phyloP scores from a whole-genome alignment of 1,140 invertebrate species.

The Lepidurus apus region DNA sequence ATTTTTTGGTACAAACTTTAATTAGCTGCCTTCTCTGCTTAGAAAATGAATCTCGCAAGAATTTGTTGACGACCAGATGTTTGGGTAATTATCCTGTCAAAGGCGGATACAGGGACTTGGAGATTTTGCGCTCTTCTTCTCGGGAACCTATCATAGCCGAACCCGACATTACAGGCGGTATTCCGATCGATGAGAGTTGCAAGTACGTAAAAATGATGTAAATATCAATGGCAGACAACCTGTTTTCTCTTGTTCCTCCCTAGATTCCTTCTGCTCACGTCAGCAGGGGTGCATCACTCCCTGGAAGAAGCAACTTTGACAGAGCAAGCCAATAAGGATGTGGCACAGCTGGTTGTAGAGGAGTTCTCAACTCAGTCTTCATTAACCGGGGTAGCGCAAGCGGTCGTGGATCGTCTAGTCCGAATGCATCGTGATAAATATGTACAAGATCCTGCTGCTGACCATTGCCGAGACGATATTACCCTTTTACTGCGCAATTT shows the following conservation, averaged over 20 bases:
- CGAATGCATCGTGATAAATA: slow-evolving; percentile 75
- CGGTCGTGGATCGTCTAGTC: slow-evolving; percentile 77
- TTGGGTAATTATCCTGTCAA: slow-evolving; percentile 86
- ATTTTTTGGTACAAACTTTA: neutral
- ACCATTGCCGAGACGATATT: slow-evolving; percentile 65
- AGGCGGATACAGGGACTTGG: slow-evolving; percentile 76
- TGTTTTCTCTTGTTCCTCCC: slow-evolving; percentile 36
- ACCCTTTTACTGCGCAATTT: slow-evolving; percentile 81
- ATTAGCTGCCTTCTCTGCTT: neutral
- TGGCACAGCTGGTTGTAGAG: slow-evolving; percentile 71
- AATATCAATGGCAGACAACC: neutral
- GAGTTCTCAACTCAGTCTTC: slow-evolving; percentile 75
- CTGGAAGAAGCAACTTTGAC: slow-evolving; percentile 72
- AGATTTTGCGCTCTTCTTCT: slow-evolving; percentile 58
- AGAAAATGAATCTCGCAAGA: slow-evolving; percentile 38
- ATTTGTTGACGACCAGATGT: slow-evolving; percentile 59
- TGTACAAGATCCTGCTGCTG: slow-evolving; percentile 53
- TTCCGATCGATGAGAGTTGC: slow-evolving; percentile 70
- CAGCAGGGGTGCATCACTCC: slow-evolving; percentile 74
- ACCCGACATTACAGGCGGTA: slow-evolving; percentile 73
- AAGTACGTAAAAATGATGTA: slow-evolving; percentile 45
- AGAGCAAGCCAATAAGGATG: slow-evolving; percentile 71
- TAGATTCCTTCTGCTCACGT: slow-evolving; percentile 75
- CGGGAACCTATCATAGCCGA: slow-evolving; percentile 75
- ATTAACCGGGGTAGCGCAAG: slow-evolving; percentile 74